These are phyloP conservation scores for Oxystoma pomonae DNA, from an alignment of 2,888 invertebrate genomes.

Conservation along the genomic window DNA sequence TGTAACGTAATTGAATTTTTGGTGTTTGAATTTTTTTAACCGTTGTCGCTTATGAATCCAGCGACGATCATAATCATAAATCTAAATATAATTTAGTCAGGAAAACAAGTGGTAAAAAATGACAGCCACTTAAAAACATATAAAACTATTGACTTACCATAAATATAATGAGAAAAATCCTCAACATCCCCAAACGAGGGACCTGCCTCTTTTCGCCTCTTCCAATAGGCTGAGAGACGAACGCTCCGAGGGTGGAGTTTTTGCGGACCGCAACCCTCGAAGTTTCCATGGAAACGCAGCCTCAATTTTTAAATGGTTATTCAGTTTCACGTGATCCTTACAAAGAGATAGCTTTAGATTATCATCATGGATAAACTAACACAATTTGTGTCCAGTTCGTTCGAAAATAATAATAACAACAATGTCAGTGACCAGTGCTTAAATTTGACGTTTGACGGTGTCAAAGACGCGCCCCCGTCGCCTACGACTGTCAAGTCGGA, in stretches of 20 bases:
- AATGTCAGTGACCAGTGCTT: conserved; percentile 39
- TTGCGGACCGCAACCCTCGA: conserved; percentile 38
- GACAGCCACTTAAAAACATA: conserved; percentile 47
- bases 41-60: too few species aligned
- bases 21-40: too few species aligned
- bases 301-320: conserved; percentile 43
- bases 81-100: conserved; percentile 43
- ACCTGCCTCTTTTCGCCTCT: conserved; percentile 36
- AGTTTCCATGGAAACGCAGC: conserved; percentile 44
- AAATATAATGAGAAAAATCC: conserved; percentile 35
- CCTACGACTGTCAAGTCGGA: conserved; percentile 39
- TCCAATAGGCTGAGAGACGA: conserved; percentile 31
- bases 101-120: conserved; percentile 47
- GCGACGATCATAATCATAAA: conserved; percentile 41
- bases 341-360: conserved; percentile 41
- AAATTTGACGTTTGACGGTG: conserved; percentile 35
- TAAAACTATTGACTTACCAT: conserved; percentile 47
- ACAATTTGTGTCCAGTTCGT: conserved; percentile 86
- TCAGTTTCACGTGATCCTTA: conserved; percentile 40
- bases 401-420: conserved; percentile 55
- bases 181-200: conserved; percentile 32
- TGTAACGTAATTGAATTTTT: too few species aligned
- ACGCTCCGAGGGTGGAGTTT: conserved; percentile 36
- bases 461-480: conserved; percentile 25
- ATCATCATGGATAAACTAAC: conserved; percentile 79